Evolutionary conservation across 1,140 invertebrate genomes (phyloP).

Genomic region (Hyphantria cunea): DNA sequence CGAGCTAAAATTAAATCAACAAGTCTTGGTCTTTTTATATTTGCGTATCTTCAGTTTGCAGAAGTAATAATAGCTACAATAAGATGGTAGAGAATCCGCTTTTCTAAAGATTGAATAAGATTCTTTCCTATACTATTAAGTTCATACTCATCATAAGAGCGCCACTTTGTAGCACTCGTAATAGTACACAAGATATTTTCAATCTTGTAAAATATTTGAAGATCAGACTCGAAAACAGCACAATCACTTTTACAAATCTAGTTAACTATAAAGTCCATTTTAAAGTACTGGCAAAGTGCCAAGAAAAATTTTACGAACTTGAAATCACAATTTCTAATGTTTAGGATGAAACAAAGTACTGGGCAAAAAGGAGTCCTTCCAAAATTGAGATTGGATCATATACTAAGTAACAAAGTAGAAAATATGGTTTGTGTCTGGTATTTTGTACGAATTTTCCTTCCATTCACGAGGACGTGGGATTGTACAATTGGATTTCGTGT

Average conservation of each 20-base stretch:
- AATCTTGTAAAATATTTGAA: too few species aligned
- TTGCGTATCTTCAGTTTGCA: too few species aligned
- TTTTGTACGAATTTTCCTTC: conserved; percentile 16
- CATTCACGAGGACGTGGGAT: not conserved
- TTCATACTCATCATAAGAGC: too few species aligned
- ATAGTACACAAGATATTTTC: too few species aligned
- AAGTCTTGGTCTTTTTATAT: too few species aligned
- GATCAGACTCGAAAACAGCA: too few species aligned
- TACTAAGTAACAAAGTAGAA: conserved; percentile 4
- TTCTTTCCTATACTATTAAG: too few species aligned
- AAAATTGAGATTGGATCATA: conserved; percentile 25
- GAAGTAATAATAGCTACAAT: too few species aligned
- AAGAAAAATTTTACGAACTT: conserved; percentile 25
- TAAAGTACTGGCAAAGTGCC: conserved; percentile 18
- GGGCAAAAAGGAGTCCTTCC: conserved; percentile 8
- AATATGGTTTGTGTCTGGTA: not conserved
- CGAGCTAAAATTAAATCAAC: too few species aligned
- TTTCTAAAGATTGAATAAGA: too few species aligned
- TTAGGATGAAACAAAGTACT: conserved; percentile 27
- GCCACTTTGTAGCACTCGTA: too few species aligned
- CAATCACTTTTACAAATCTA: conserved; percentile 3
- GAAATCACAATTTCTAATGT: conserved; percentile 20
- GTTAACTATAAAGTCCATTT: conserved; percentile 14
- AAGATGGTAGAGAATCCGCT: too few species aligned
- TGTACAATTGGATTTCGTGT: not conserved